These are phyloP conservation scores for Lophotriccus pileatus DNA, from an alignment of 2,797 vertebrate genomes.

Conservation along the genomic window DNA sequence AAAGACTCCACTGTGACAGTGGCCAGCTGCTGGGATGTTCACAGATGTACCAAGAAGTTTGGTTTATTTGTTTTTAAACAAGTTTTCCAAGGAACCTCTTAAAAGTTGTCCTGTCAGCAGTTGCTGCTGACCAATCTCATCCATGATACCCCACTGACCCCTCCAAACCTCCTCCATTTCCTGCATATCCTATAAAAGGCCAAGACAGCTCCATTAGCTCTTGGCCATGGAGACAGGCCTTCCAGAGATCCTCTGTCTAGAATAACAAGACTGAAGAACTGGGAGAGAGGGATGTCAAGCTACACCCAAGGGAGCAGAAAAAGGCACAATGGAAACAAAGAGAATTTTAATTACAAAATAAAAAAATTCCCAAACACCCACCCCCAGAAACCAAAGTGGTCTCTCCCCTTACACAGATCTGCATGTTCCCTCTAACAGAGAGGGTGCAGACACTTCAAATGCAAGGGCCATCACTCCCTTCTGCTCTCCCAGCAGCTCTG, in stretches of 20 bases:
- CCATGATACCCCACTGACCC: neutral
- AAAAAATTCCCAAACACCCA: neutral
- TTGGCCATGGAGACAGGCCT: neutral
- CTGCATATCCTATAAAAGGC: neutral
- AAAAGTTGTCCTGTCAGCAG: neutral
- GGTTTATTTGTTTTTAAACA: neutral
- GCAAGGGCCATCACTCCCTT: neutral
- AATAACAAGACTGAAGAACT: neutral
- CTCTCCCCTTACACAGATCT: neutral
- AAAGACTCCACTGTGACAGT: neutral
- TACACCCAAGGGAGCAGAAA: neutral
- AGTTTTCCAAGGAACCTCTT: neutral
- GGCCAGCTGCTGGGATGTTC: neutral
- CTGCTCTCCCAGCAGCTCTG: neutral
- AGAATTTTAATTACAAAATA: constrained; percentile 46
- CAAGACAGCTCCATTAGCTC: neutral
- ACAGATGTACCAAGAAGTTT: neutral
- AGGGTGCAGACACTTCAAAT: neutral
- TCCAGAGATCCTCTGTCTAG: neutral
- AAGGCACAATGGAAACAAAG: constrained; percentile 2
- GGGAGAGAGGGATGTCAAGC: neutral
- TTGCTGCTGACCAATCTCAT: neutral
- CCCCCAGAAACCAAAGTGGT: neutral
- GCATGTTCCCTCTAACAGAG: neutral
- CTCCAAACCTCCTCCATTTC: neutral